Evolutionary conservation across 2,888 invertebrate species (phyloP).

Genomic region (Boloria selene): DNA sequence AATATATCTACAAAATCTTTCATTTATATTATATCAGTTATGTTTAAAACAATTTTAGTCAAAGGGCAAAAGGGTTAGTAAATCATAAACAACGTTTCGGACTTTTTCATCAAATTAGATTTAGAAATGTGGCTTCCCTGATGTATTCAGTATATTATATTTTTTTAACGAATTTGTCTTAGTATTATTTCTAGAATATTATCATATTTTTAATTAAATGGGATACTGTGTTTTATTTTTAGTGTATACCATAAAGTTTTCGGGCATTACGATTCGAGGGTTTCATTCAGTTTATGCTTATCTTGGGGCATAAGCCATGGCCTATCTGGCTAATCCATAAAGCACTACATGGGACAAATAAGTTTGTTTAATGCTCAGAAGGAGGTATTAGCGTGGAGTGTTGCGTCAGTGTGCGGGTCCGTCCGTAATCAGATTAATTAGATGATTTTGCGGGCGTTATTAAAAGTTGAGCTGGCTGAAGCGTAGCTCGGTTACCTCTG

Average conservation of each 20-base stretch:
- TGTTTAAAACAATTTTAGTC: conserved; percentile 15
- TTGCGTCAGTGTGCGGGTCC: conserved; percentile 65
- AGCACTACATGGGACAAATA: conserved; percentile 69
- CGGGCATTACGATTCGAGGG: conserved; percentile 24
- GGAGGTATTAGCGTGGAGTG: conserved; percentile 71
- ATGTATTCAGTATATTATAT: too few relatives aligned
- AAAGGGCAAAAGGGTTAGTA: conserved; percentile 4
- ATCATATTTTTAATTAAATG: not conserved
- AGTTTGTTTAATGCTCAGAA: conserved; percentile 72
- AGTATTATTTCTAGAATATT: too few relatives aligned
- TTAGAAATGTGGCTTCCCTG: too few relatives aligned
- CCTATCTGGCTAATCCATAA: conserved; percentile 62
- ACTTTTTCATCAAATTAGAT: too few relatives aligned
- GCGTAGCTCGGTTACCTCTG: conserved; percentile 69
- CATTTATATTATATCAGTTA: conserved; percentile 48
- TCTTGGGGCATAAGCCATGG: conserved; percentile 50
- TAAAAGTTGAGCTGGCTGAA: conserved; percentile 79
- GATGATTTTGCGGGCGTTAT: conserved; percentile 79
- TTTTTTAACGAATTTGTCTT: too few relatives aligned
- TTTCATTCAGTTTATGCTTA: conserved; percentile 45
- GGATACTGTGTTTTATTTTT: conserved; percentile 3
- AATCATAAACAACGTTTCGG: not conserved
- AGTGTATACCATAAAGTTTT: conserved; percentile 9
- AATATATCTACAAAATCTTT: conserved; percentile 54
- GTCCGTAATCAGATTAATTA: conserved; percentile 79